These are phyloP conservation scores for Pyxicephalus adspersus DNA, from an alignment of 2,113 vertebrate genomes.

Conservation along the genomic window DNA sequence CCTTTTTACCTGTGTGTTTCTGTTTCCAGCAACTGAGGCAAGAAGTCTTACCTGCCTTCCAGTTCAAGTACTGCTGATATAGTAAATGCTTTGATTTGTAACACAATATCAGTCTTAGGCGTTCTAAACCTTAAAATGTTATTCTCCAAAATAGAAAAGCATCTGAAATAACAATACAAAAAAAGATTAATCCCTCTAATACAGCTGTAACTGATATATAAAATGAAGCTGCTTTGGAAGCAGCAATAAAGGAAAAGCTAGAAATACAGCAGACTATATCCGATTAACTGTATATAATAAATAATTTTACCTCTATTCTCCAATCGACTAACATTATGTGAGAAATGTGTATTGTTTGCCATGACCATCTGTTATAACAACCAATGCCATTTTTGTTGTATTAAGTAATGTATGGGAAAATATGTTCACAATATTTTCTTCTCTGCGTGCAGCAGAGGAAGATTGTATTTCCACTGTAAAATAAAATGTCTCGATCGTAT, in stretches of 20 bases:
- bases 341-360: slow-evolving; percentile 21
- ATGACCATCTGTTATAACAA: slow-evolving; percentile 17
- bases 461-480: not conserved
- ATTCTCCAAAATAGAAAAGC: slow-evolving; percentile 19
- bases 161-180: slow-evolving; percentile 2
- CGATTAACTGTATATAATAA: slow-evolving; percentile 9
- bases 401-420: slow-evolving; percentile 14
- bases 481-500: not conserved
- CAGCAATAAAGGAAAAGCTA: slow-evolving; percentile 9
- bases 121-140: slow-evolving; percentile 6
- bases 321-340: slow-evolving; percentile 31
- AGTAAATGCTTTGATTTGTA: slow-evolving; percentile 3
- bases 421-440: slow-evolving; percentile 24
- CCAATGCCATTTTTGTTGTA: slow-evolving; percentile 20
- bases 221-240: slow-evolving; percentile 20
- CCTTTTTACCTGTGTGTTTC: not conserved
- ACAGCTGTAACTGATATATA: slow-evolving; percentile 24
- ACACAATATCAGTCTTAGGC: slow-evolving; percentile 9
- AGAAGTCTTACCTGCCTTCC: not conserved
- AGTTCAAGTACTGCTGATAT: not conserved
- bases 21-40: not conserved
- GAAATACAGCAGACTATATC: slow-evolving; percentile 23
- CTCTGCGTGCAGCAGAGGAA: not conserved
- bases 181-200: slow-evolving; percentile 29
- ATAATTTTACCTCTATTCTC: slow-evolving; percentile 2